Conservation (phyloP, 2,888 invertebrate species). For the Morinoia aosen region DNA sequence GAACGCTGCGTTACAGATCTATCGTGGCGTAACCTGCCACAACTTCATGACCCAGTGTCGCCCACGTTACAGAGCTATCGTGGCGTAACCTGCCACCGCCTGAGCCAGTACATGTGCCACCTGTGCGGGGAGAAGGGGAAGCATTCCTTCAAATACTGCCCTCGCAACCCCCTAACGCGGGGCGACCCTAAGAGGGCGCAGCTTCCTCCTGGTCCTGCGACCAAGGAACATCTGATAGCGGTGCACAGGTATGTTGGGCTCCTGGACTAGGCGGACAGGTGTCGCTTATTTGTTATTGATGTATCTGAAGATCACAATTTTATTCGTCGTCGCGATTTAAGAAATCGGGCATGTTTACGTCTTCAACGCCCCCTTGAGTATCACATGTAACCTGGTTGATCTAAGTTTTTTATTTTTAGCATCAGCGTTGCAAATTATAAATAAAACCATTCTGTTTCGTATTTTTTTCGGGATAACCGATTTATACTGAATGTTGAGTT, state of each 20-base stretch:
- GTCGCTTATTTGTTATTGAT: background rate
- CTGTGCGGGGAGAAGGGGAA: slow-evolving; percentile 27
- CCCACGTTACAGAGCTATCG: background rate
- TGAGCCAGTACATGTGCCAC: background rate
- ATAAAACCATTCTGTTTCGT: no score
- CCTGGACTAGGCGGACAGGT: background rate
- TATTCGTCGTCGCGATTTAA: background rate
- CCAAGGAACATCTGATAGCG: background rate
- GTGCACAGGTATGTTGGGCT: background rate
- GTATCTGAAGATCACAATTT: background rate
- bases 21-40: no score
- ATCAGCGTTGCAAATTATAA: no score
- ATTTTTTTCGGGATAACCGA: no score
- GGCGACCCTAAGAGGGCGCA: background rate
- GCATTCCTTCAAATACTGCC: slow-evolving; percentile 41
- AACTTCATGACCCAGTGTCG: no score
- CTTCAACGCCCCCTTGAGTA: background rate
- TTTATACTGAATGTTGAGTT: no score
- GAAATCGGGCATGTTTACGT: background rate
- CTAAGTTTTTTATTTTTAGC: background rate
- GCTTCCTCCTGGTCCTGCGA: background rate
- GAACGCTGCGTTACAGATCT: no score
- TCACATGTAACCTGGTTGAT: background rate
- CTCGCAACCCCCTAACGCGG: background rate
- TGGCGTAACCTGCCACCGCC: background rate